Evolutionary conservation across 30 jellyfish, hydroid and myxozoan species (phyloP), one percentile per base, ranked within the genome.

Genomic region (Chrysaora quinquecirrha): DNA sequence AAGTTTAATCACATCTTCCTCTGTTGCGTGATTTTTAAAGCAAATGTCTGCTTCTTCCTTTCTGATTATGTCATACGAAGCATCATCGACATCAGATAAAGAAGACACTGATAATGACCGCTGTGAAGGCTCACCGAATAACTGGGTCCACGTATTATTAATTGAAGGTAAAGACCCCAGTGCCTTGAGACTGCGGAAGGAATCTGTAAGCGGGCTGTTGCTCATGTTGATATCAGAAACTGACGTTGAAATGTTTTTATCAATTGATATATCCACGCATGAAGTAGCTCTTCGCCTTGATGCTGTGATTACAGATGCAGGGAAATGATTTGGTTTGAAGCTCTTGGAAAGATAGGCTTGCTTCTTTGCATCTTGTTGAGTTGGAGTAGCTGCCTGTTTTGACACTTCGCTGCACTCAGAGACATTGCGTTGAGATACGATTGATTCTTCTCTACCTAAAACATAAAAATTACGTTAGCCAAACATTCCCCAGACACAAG

Each of bases 151-250:
- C 9, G 91, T 67, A 71, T 81, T 81, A 16, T 81, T 76, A 11
- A 81, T 81, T 22, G 91, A 81, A 11, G 91, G 73, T 62, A 81
- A 47, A 46, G 91, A 81, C 24, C 91, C 91, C 46, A 81, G 91
- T 18, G 73, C 38, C 38, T 71, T 68, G 43, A 66, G 61, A 74
- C 91, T 81, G 60, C 85, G 46, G 43, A 71, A 62, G 3, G 91
- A 81, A 10, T 74, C 75, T 58, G 74, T 81, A 23, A 67, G 33
- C 6, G 78, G 80, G 10, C 29, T 64, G 30, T 69, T 47, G 23
- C 54, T 30, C 3, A 52, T 52, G 12, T 6, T 38, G 11, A 38
- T 14, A 38, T 38, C 54, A 3, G 90, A 79, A 11, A 24, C 22
- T 14, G 28, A 30, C 1, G 91, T 50, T 67, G 91, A 81, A n/a